A percentile compares a stretch with the other conserved stretches of the same genome.
These are phyloP conservation scores for Colistium nudipinnis DNA, from an alignment of 2,113 vertebrate genomes.

Conservation along the genomic window DNA sequence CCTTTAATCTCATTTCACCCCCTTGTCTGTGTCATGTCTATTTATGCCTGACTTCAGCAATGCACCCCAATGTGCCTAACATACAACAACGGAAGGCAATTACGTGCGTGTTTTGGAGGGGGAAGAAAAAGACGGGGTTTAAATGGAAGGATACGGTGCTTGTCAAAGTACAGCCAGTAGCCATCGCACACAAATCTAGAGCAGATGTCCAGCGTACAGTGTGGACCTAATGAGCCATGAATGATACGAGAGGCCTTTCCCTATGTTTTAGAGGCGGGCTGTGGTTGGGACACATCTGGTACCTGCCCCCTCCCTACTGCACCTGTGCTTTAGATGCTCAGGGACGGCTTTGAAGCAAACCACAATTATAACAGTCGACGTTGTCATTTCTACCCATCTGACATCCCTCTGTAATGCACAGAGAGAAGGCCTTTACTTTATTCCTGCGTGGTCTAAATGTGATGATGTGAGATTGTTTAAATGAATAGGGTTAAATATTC, in stretches of 20 bases:
- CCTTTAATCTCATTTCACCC: not conserved
- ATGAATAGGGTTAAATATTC: no score
- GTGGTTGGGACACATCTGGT: conserved; percentile 73
- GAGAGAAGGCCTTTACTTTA: conserved; percentile 2
- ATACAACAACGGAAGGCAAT: conserved; percentile 3
- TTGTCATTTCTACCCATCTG: conserved; percentile 42
- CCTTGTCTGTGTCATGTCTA: not conserved
- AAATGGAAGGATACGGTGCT: not conserved
- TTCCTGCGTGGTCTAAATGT: not conserved
- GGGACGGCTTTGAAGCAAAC: conserved; percentile 52
- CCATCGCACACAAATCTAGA: conserved; percentile 35
- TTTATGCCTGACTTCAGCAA: not conserved
- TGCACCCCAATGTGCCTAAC: not conserved
- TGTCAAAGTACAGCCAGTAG: conserved; percentile 24
- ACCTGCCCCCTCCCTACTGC: conserved; percentile 49
- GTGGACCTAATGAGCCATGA: conserved; percentile 77
- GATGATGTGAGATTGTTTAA: not conserved
- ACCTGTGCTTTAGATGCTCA: conserved; percentile 65
- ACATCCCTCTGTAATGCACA: conserved; percentile 22
- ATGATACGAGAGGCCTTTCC: conserved; percentile 71
- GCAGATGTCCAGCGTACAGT: conserved; percentile 73
- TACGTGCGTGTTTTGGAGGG: not conserved
- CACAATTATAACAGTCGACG: conserved; percentile 41
- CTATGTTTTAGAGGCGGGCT: conserved; percentile 49
- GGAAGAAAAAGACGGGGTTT: not conserved